These are phyloP conservation scores for Eidolon helvum DNA, from an alignment of 2,113 vertebrate species.

Conservation along the genomic window DNA sequence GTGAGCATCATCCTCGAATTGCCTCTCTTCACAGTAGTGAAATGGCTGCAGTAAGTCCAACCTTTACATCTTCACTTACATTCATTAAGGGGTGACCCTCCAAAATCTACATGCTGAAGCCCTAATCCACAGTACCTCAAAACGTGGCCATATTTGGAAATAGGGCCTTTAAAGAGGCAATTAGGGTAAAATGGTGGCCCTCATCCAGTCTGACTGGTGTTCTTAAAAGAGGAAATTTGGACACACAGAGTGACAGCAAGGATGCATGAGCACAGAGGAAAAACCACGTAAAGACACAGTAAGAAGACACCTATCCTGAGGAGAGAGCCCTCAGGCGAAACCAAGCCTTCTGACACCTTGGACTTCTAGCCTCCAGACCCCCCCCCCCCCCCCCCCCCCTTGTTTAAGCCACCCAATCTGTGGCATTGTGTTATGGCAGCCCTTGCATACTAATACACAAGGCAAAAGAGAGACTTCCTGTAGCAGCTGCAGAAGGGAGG, in stretches of 20 bases:
- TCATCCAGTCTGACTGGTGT: background rate
- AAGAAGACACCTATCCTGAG: background rate
- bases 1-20: background rate
- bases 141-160: background rate
- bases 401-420: background rate
- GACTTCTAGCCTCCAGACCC: background rate
- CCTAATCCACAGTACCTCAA: background rate
- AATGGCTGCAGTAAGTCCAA: background rate
- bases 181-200: too few relatives aligned
- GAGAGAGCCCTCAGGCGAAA: background rate
- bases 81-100: background rate
- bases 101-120: background rate
- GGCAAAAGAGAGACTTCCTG: background rate
- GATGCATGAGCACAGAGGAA: background rate
- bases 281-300: background rate
- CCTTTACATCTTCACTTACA: background rate
- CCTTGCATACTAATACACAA: background rate
- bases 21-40: background rate
- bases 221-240: background rate
- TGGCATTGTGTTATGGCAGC: background rate
- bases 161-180: background rate
- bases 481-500: background rate
- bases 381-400: too few relatives aligned
- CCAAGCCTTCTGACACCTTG: background rate
- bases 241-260: background rate